phyloP scores from a whole-genome alignment of 2,888 invertebrate genomes.

The Lasioglossum oenotherae region DNA sequence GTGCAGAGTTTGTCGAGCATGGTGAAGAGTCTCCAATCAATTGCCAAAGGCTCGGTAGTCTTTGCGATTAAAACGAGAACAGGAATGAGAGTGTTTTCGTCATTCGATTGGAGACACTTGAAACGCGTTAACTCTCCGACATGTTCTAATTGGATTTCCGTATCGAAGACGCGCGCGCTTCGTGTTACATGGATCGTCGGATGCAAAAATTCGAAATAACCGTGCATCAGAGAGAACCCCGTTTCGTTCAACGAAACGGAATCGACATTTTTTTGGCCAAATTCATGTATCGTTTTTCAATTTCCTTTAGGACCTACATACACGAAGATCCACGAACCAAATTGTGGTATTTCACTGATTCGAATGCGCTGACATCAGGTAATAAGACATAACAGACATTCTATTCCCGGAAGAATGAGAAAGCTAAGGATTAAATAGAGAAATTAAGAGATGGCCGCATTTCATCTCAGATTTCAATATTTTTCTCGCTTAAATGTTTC shows the following conservation, averaged over 20 bases:
- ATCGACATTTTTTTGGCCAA: conserved; percentile 28
- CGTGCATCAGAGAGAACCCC: conserved; percentile 28
- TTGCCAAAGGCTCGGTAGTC: background rate
- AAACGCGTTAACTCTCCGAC: conserved; percentile 15
- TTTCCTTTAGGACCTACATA: conserved; percentile 13
- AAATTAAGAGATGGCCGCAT: conserved; percentile 79
- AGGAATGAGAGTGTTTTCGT: conserved; percentile 11
- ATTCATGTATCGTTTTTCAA: background rate
- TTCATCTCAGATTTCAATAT: conserved; percentile 75
- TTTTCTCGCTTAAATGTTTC: conserved; percentile 50
- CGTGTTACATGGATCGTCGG: conserved; percentile 22
- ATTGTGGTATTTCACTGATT: conserved; percentile 29
- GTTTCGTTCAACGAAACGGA: conserved; percentile 52
- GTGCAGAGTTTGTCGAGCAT: conserved; percentile 29
- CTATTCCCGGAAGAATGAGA: conserved; percentile 65
- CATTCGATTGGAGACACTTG: conserved; percentile 41
- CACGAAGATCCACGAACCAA: conserved; percentile 21
- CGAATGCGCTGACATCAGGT: conserved; percentile 50
- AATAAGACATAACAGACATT: conserved; percentile 65
- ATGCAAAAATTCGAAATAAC: conserved; percentile 25
- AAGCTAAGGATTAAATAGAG: conserved; percentile 70
- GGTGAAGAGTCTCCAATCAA: conserved; percentile 45
- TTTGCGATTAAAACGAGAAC: conserved; percentile 16
- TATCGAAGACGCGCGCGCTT: conserved; percentile 32
- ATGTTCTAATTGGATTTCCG: conserved; percentile 25